Evolutionary conservation across 1,140 invertebrate species (phyloP), one percentile per base, ranked within the genome.

Genomic region (Drosophila santomea): DNA sequence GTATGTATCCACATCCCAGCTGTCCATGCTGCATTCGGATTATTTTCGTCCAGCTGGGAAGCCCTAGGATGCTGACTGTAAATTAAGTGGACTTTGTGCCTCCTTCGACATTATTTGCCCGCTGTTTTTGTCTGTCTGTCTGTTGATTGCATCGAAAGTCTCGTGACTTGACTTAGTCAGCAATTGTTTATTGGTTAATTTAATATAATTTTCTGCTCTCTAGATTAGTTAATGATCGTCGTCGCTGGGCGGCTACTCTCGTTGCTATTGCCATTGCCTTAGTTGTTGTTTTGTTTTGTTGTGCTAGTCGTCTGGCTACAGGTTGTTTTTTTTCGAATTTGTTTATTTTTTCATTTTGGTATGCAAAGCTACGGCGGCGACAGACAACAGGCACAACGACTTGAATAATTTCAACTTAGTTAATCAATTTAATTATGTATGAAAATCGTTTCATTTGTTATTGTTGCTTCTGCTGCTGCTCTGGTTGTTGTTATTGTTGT

Each of bases 141-240:
- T 67, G 28, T 72, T 76, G 75, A 75, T 76, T 75, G 72, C 72
- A 66, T 67, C 55, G 55, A 43, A 76, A 77, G 74, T 77, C 74
- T 77, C 74, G 74, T 77, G 74, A 77, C 74, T 77, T 32, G 62
- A 58, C 36, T 72, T 72, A 72, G 68, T 72, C 68, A 72, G 68
- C 52, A 71, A 71, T 72, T 72, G 68, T 58, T 71, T 71, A 63
- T 63, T 63, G 54, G 73, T 58, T 77, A 77, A 77, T 77, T 77
- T 60, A 76, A 77, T 77, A 77, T 44, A 77, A 77, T 77, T 77
- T 77, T 76, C 74, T 77, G 74, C 74, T 77, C 74, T 77, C 74
- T 77, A 77, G 63, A 77, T 77, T 77, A 67, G 73, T 77, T 77
- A 77, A 77, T 77, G 74, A 77, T 77, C 55, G 59, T 59, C 48